A percentile compares a stretch with the other conserved stretches of the same genome.
phyloP scores from a whole-genome alignment of 2,888 invertebrate genomes.

The Chrysomela aeneicollis region DNA sequence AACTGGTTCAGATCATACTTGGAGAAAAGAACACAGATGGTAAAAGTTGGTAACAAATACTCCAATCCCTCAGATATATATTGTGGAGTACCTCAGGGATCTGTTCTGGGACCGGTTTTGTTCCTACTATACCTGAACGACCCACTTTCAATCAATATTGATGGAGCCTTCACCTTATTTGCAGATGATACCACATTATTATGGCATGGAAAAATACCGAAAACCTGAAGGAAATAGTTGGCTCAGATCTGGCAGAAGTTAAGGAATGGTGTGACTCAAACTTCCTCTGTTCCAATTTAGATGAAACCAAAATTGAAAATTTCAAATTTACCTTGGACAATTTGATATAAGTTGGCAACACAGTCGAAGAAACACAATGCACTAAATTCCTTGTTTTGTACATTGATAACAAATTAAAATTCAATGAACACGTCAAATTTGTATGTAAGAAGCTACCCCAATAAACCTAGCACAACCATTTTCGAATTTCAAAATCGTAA shows the following conservation, averaged over 20 bases:
- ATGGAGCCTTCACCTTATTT: neutral
- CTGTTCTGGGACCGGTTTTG: no score
- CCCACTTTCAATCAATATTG: neutral
- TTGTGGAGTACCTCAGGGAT: no score
- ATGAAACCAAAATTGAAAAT: neutral
- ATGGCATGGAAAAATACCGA: neutral
- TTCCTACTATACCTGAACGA: no score
- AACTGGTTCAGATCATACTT: no score
- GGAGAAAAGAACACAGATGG: no score
- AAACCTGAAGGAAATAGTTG: neutral
- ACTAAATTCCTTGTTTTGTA: neutral
- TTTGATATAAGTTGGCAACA: neutral
- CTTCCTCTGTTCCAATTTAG: neutral
- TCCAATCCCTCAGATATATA: no score
- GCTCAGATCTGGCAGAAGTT: neutral
- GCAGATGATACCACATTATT: neutral
- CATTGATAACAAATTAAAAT: neutral
- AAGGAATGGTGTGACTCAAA: neutral
- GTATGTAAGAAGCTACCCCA: constrained; percentile 27
- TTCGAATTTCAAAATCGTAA: no score
- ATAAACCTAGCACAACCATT: no score
- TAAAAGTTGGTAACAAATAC: no score
- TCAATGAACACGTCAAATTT: neutral
- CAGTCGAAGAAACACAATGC: neutral
- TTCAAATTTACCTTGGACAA: neutral